Base-by-base conservation (phyloP, 1,140 invertebrate genomes). In the Hirudo medicinalis region DNA sequence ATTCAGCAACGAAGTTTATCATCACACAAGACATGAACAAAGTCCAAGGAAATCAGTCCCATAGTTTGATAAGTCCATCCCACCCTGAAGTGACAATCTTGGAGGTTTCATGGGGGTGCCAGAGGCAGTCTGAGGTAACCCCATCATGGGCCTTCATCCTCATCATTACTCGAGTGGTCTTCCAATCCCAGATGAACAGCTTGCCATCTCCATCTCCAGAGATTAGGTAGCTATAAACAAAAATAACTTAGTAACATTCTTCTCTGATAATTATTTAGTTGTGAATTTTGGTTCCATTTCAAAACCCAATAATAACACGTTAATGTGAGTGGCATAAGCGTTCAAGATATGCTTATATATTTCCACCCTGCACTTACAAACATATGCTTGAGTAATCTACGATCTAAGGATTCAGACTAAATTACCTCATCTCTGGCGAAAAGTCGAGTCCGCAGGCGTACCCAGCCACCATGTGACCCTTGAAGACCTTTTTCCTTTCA, bases 151-250 rank as follows among this genome's bases (percentile, higher is more conserved):
- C 97, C 82, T 99, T 97, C 90, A 94, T 98, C 79, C 96, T 97
- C 79, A 91, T 94, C 80, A 94, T 96, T 66, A 99, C 85, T 84
- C 96, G 94, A 54, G 94, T 97, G 0, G 92, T 95, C 81, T 98
- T 97, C 95, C 95, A 99, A 81, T 99, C 95, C 96, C 97, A 99
- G 53, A 99, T 88, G 80, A 94, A 98, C 75, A 94, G 89, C 83
- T 97, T 98, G 1, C 97, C 97, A 84, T 99, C 96, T 6, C 94
- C 96, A 84, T 99, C 97, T n/a, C 97, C 97, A 0, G 93, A 98
- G 32, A 97, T 89, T 36, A 99, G 84, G 80, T 98, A 99, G 78
- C 92, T 93, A 81, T 43, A 88, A 87, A 54, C 68, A 70, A 20
- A 63, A 63, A 27, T 5, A 63, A 63, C 11, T 13, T 40, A 40